phyloP scores from a whole-genome alignment of 1,140 invertebrate genomes.

The Sesamia nonagrioides region DNA sequence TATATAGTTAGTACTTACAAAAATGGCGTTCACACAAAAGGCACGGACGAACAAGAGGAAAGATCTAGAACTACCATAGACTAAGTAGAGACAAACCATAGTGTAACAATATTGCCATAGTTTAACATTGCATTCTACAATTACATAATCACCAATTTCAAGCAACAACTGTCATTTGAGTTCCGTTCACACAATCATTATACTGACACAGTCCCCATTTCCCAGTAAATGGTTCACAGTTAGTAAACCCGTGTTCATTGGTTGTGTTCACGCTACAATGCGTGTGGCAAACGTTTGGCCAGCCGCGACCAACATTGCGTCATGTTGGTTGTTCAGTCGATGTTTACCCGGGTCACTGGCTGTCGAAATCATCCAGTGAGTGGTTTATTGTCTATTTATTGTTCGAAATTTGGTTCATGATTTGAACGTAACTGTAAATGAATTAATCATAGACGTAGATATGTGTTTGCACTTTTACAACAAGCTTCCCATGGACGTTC shows the following conservation, averaged over 20 bases:
- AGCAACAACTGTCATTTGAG: background rate
- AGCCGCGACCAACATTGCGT: slow-evolving; percentile 2
- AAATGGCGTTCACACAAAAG: no score
- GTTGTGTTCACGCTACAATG: slow-evolving; percentile 20
- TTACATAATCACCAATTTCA: background rate
- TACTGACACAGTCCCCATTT: background rate
- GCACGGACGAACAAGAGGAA: no score
- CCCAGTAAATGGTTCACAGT: background rate
- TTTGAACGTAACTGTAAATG: background rate
- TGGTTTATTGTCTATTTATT: background rate
- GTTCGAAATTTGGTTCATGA: background rate
- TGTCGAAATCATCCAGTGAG: slow-evolving; percentile 2
- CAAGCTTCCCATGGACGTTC: no score
- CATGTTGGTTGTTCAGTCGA: background rate
- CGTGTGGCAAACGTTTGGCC: slow-evolving; percentile 18
- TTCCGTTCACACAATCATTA: slow-evolving; percentile 18
- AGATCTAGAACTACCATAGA: no score
- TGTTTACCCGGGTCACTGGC: slow-evolving; percentile 7
- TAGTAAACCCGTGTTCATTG: slow-evolving; percentile 19
- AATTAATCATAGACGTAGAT: background rate
- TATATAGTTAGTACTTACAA: no score
- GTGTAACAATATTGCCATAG: no score
- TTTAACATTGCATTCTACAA: no score
- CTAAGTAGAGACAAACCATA: no score
- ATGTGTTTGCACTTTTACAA: no score